Base-by-base conservation (phyloP, 2,888 invertebrate genomes). In the Catotricha subobsoleta region DNA sequence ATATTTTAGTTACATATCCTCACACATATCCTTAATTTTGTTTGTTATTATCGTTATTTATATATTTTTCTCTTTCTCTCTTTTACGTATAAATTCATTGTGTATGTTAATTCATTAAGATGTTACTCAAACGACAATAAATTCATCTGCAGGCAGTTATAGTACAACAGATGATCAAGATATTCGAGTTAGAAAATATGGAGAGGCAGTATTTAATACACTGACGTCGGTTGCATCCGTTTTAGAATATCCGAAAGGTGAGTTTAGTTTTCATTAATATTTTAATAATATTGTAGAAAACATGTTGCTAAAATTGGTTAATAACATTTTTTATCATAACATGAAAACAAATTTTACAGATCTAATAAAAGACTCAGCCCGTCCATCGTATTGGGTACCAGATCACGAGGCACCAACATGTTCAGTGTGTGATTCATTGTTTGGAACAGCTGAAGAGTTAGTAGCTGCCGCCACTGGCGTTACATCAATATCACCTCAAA, bases 361-460 rank as follows among this genome's bases (percentile, higher is more conserved):
- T 39, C 58, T 76, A 35, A 74, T 86, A 36, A 83, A 82, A 57
- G 80, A 80, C 48, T 68, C 75, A 4, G 80, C 76, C 5, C 65
- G 82, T 29, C 84, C 84, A 1, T 61, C 71, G 1, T 86, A 86
- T 57, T 86, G 86, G 86, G 71, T 76, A 25, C 80, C 83, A 1
- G 84, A 86, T 57, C 67, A 67, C 5, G 74, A 80, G 51, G 72
- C 80, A 39, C 66, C 65, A 16, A 58, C 62, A 41, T 86, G 86
- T 55, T 65, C 61, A 45, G 69, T 77, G 10, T 86, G 86, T 55
- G 59, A 68, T 20, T 55, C 60, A 21, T 57, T 60, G 19, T 83
- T 84, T 55, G 68, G 67, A 6, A 55, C 59, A 2, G 60, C 62
- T 16, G 59, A 61, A 43, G 60, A 64, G 44, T 50, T 61, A 15